phyloP scores from a whole-genome alignment of 2,797 vertebrate species.

The Ctenochaetus hawaiiensis region DNA sequence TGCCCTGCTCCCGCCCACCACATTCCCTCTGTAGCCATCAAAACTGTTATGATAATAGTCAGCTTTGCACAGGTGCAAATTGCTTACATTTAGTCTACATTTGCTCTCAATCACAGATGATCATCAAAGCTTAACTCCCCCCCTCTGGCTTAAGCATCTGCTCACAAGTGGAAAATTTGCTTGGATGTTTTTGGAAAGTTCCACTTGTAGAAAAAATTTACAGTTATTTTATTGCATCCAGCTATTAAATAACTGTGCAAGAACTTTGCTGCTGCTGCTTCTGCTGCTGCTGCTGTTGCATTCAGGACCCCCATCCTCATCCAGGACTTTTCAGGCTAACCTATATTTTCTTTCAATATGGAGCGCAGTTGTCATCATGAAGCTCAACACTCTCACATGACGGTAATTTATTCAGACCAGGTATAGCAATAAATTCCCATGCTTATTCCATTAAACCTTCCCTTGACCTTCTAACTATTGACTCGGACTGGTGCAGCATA shows the following conservation, averaged over 20 bases:
- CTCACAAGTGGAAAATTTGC: slow-evolving; percentile 55
- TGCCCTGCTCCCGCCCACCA: slow-evolving; percentile 67
- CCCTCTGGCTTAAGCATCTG: slow-evolving; percentile 43
- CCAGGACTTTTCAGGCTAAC: slow-evolving; percentile 18
- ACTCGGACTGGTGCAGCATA: slow-evolving; percentile 82
- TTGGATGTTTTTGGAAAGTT: slow-evolving; percentile 27
- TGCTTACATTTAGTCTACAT: slow-evolving; percentile 73
- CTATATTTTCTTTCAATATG: slow-evolving; percentile 41
- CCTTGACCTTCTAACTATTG: slow-evolving; percentile 76
- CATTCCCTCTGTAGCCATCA: slow-evolving; percentile 76
- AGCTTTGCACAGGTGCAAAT: slow-evolving; percentile 85
- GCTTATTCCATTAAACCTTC: slow-evolving; percentile 77
- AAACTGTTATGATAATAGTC: slow-evolving; percentile 82
- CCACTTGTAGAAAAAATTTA: slow-evolving; percentile 14
- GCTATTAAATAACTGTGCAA: background rate
- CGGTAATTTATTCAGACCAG: slow-evolving; percentile 66
- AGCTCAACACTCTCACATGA: slow-evolving; percentile 35
- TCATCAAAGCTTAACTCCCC: slow-evolving; percentile 66
- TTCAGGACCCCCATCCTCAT: slow-evolving; percentile 18
- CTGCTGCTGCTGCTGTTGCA: background rate
- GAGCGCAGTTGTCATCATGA: slow-evolving; percentile 37
- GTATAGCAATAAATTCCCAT: slow-evolving; percentile 58
- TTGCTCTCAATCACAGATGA: slow-evolving; percentile 62
- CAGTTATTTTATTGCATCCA: slow-evolving; percentile 9
- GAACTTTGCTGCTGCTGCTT: background rate